These are phyloP conservation scores for Patella pellucida DNA, from an alignment of 2,888 invertebrate species.

Conservation along the genomic window DNA sequence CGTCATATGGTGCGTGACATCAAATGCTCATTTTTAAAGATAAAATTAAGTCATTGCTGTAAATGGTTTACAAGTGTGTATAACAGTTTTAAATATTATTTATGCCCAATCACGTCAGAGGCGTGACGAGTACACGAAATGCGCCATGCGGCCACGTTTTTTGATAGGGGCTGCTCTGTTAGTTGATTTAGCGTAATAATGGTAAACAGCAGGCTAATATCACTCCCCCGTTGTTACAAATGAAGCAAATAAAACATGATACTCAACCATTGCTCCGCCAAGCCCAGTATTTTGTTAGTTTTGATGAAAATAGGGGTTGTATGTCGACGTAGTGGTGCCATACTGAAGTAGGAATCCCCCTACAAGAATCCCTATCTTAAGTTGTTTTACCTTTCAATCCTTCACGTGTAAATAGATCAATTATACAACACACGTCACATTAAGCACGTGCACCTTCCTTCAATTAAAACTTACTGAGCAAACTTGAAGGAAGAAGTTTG, in stretches of 20 bases:
- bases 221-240: not conserved
- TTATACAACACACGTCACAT: constrained; percentile 19
- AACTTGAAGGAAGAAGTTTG: constrained; percentile 19
- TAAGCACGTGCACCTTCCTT: constrained; percentile 21
- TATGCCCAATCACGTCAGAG: constrained; percentile 5
- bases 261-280: not conserved
- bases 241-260: constrained; percentile 9
- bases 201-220: not conserved
- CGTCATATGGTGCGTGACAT: not conserved
- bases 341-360: not conserved
- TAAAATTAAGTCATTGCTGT: not conserved
- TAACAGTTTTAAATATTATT: not conserved
- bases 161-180: not conserved
- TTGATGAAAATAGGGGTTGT: constrained; percentile 5
- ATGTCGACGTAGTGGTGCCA: not conserved
- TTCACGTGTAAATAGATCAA: constrained; percentile 25
- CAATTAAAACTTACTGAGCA: constrained; percentile 19
- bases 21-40: not conserved
- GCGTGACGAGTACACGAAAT: constrained; percentile 3
- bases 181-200: not conserved
- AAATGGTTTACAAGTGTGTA: not conserved
- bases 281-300: not conserved
- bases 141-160: constrained; percentile 11
- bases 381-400: constrained; percentile 7
- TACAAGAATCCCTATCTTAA: not conserved